Percentiles rank a stretch among this genome's conserved stretches.
Evolutionary conservation across 2,888 invertebrate species (phyloP).

Genomic region (Beris chalybata): DNA sequence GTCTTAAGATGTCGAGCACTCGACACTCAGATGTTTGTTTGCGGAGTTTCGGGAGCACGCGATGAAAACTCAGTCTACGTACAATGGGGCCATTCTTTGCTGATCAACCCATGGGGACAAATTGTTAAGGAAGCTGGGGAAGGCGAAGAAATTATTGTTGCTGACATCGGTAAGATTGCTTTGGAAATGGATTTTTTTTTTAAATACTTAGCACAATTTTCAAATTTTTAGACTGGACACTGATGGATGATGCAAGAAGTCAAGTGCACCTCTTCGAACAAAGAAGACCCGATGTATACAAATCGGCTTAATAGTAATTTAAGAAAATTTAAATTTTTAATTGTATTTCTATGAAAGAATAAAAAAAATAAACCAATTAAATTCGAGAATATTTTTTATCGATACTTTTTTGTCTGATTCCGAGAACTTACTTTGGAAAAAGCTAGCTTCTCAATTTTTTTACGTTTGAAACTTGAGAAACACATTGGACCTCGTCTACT

Average conservation of each 20-base stretch:
- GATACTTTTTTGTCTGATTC: no score
- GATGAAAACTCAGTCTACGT: constrained; percentile 75
- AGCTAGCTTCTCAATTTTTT: no score
- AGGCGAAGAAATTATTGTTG: constrained; percentile 69
- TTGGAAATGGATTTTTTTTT: neutral
- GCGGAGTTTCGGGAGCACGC: constrained; percentile 81
- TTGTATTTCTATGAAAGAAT: no score
- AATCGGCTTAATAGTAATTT: constrained; percentile 44
- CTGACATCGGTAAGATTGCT: constrained; percentile 68
- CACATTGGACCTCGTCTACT: no score
- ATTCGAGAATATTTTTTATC: no score
- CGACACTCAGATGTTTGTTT: constrained; percentile 89
- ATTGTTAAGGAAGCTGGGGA: constrained; percentile 71
- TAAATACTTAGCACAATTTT: no score
- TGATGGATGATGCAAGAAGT: constrained; percentile 9
- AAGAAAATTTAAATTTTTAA: no score
- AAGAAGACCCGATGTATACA: constrained; percentile 24
- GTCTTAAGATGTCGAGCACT: constrained; percentile 78
- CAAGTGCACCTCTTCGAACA: constrained; percentile 22
- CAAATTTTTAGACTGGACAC: constrained; percentile 10
- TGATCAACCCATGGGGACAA: constrained; percentile 78
- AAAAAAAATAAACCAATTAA: no score
- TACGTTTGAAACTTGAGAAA: no score
- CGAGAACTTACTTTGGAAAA: no score
- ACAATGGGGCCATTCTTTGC: constrained; percentile 86